A percentile compares a stretch with the other conserved stretches of the same genome.
phyloP scores from a whole-genome alignment of 1,140 invertebrate genomes.

The Elysia chlorotica region DNA sequence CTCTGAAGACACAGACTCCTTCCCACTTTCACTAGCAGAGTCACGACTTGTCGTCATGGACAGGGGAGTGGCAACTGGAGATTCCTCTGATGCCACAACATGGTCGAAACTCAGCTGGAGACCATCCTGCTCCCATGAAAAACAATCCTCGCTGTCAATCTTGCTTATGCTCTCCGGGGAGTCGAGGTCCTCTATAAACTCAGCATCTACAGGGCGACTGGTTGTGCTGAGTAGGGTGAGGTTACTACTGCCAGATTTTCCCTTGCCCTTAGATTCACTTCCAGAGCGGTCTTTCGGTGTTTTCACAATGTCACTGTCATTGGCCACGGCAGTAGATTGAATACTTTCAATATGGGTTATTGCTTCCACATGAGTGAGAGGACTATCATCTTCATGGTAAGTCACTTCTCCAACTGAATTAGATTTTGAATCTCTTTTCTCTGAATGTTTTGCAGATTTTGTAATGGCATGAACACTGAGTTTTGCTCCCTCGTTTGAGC shows the following conservation, averaged over 20 bases:
- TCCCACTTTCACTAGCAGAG: slow-evolving; percentile 7
- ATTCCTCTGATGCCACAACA: neutral
- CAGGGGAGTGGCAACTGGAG: neutral
- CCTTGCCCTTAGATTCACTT: neutral
- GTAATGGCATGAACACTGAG: slow-evolving; percentile 3
- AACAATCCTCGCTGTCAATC: slow-evolving; percentile 57
- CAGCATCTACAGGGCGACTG: slow-evolving; percentile 8
- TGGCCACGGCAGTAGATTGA: slow-evolving; percentile 30
- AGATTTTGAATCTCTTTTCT: neutral
- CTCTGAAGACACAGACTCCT: slow-evolving; percentile 5
- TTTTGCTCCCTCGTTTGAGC: neutral
- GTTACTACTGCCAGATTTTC: neutral
- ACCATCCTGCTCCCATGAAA: slow-evolving; percentile 56
- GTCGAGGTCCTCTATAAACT: slow-evolving; percentile 52
- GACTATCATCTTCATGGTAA: slow-evolving; percentile 21
- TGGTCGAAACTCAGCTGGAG: slow-evolving; percentile 44
- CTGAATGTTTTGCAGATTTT: neutral
- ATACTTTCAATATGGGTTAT: slow-evolving; percentile 43
- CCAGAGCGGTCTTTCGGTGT: slow-evolving; percentile 1
- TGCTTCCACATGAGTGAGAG: slow-evolving; percentile 29
- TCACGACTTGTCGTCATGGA: slow-evolving; percentile 9
- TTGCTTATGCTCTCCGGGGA: slow-evolving; percentile 55
- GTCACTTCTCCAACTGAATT: neutral
- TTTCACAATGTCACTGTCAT: neutral
- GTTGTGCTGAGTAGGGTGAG: neutral